These are phyloP conservation scores for Scaptodrosophila lebanonensis DNA, from an alignment of 1,140 invertebrate genomes.

Conservation along the genomic window DNA sequence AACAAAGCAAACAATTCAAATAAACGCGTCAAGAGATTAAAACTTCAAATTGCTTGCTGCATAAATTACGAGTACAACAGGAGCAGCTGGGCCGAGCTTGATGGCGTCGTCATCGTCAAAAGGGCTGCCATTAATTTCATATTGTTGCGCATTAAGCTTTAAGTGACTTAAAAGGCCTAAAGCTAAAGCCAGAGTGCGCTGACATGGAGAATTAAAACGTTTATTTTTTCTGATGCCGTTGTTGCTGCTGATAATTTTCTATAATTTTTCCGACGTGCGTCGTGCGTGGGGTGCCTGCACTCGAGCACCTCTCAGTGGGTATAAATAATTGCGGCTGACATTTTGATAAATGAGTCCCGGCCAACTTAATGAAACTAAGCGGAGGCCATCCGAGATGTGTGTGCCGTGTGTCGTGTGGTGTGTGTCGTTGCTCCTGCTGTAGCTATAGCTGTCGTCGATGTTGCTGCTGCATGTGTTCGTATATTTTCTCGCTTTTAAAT, in stretches of 20 bases:
- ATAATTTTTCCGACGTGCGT: constrained; percentile 34
- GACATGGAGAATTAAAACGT: constrained; percentile 14
- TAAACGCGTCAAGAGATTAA: constrained; percentile 50
- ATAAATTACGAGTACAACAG: constrained; percentile 23
- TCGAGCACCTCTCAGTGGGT: constrained; percentile 1
- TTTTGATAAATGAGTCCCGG: constrained; percentile 68
- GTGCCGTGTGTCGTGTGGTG: constrained; percentile 10
- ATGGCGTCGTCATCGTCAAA: no score
- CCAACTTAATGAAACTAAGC: constrained; percentile 69
- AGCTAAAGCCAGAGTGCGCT: constrained; percentile 29
- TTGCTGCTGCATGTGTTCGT: background rate
- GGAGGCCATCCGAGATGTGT: constrained; percentile 43
- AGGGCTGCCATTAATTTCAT: constrained; percentile 52
- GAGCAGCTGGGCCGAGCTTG: no score
- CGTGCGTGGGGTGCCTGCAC: background rate
- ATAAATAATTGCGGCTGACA: constrained; percentile 72
- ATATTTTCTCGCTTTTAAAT: constrained; percentile 59
- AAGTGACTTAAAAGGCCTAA: constrained; percentile 41
- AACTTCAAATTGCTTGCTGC: constrained; percentile 52
- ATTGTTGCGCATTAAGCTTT: constrained; percentile 39
- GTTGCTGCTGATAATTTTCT: constrained; percentile 46
- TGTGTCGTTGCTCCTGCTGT: constrained; percentile 1
- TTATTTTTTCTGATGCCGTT: constrained; percentile 13
- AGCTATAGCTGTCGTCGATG: background rate
- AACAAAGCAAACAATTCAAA: constrained; percentile 22